Percentiles rank a stretch among this genome's conserved stretches.
phyloP scores from a whole-genome alignment of 2,797 vertebrate species.

The Coracias cyanogaster region DNA sequence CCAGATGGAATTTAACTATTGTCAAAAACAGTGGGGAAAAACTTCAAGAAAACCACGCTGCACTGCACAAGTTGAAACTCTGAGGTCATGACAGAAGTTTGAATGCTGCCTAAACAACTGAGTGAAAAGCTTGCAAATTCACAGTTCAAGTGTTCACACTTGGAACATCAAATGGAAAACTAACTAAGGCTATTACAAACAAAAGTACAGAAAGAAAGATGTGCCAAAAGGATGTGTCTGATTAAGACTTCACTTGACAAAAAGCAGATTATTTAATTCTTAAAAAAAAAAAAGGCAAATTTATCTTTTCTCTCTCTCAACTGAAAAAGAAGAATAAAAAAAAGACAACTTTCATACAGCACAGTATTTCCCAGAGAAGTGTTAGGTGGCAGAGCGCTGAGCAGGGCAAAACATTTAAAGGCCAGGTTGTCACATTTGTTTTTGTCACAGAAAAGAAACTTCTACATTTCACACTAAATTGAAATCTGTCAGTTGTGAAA shows the following conservation, averaged over 20 bases:
- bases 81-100: background rate
- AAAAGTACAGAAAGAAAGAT: conserved; percentile 1
- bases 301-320: background rate
- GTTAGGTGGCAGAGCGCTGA: background rate
- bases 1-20: conserved; percentile 26
- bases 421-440: background rate
- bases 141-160: background rate
- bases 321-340: background rate
- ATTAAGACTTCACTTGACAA: conserved; percentile 6
- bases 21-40: background rate
- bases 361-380: background rate
- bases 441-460: background rate
- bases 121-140: conserved; percentile 4
- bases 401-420: background rate
- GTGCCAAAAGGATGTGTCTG: conserved; percentile 13
- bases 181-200: conserved; percentile 17
- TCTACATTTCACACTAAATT: background rate
- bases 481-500: background rate
- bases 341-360: background rate
- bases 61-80: background rate
- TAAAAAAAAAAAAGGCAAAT: background rate
- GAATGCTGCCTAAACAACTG: background rate
- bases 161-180: conserved; percentile 22
- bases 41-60: background rate
- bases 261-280: conserved; percentile 7